These are phyloP conservation scores for Myzus persicae DNA, from an alignment of 1,140 invertebrate genomes.

Conservation along the genomic window DNA sequence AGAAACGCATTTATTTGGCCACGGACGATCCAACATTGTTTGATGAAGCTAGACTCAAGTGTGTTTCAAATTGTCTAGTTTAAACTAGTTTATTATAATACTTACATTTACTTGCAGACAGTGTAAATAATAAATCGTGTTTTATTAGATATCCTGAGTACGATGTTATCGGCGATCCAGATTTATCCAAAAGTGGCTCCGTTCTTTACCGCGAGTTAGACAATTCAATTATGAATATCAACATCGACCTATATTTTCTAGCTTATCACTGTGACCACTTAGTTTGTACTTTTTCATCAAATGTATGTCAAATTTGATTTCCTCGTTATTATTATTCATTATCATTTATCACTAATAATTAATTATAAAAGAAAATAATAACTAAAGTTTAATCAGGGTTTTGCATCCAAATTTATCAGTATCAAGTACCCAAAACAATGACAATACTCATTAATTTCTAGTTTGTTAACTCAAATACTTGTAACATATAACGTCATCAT, in stretches of 20 bases:
- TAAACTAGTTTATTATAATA: neutral
- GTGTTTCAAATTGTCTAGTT: constrained; percentile 50
- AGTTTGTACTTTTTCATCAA: constrained; percentile 96
- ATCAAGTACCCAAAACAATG: too few relatives aligned
- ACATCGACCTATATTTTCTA: constrained; percentile 89
- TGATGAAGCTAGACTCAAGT: constrained; percentile 65
- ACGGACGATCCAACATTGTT: constrained; percentile 86
- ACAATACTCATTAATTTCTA: too few relatives aligned
- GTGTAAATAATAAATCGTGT: neutral
- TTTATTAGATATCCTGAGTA: constrained; percentile 80
- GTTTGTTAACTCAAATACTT: too few relatives aligned
- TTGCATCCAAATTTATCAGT: too few relatives aligned
- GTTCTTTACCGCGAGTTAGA: constrained; percentile 89
- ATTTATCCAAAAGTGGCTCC: constrained; percentile 86
- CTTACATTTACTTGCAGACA: neutral
- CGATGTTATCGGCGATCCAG: constrained; percentile 85
- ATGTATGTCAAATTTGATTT: constrained; percentile 68
- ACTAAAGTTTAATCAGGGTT: too few relatives aligned
- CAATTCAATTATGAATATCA: constrained; percentile 86
- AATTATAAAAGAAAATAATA: too few relatives aligned
- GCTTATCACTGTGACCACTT: constrained; percentile 83
- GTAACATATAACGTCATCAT: too few relatives aligned
- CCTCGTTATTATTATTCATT: too few relatives aligned
- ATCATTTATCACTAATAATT: too few relatives aligned
- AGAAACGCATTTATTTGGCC: constrained; percentile 83